Evolutionary conservation across 2,797 vertebrate species (phyloP).

Genomic region (Clarias laeviceps): DNA sequence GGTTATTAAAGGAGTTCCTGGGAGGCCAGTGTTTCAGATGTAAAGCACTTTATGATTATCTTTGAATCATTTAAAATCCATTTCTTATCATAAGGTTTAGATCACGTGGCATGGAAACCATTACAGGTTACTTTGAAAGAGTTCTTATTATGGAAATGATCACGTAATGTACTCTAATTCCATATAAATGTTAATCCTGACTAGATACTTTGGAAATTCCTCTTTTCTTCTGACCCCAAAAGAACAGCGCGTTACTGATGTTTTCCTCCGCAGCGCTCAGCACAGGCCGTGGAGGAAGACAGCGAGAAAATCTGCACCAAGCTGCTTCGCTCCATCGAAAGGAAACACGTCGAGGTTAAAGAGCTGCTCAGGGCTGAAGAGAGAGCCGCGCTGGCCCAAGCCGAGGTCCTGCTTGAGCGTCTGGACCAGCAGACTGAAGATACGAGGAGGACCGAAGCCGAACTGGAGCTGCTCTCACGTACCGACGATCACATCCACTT

Average conservation of each 20-base stretch:
- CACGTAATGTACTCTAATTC: background rate
- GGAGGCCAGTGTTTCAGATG: no score
- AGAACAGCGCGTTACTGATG: background rate
- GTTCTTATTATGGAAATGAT: no score
- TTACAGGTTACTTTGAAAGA: no score
- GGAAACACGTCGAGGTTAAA: constrained; percentile 71
- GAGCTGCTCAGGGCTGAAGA: constrained; percentile 70
- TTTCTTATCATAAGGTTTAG: background rate
- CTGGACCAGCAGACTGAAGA: constrained; percentile 63
- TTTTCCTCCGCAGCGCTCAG: constrained; percentile 65
- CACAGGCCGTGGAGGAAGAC: constrained; percentile 70
- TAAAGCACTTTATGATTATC: no score
- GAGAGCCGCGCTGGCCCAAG: constrained; percentile 63
- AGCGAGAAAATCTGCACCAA: constrained; percentile 72
- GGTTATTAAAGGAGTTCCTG: no score
- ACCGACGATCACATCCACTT: constrained; percentile 71
- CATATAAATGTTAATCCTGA: background rate
- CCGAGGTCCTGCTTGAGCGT: constrained; percentile 68
- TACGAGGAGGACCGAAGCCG: constrained; percentile 57
- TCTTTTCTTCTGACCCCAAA: background rate
- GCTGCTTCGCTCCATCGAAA: constrained; percentile 72
- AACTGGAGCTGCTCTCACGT: constrained; percentile 69
- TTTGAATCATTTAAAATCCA: background rate
- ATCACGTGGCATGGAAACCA: background rate
- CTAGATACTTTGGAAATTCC: background rate